phyloP scores from a whole-genome alignment of 2,797 vertebrate genomes.

The Natrix natrix region DNA sequence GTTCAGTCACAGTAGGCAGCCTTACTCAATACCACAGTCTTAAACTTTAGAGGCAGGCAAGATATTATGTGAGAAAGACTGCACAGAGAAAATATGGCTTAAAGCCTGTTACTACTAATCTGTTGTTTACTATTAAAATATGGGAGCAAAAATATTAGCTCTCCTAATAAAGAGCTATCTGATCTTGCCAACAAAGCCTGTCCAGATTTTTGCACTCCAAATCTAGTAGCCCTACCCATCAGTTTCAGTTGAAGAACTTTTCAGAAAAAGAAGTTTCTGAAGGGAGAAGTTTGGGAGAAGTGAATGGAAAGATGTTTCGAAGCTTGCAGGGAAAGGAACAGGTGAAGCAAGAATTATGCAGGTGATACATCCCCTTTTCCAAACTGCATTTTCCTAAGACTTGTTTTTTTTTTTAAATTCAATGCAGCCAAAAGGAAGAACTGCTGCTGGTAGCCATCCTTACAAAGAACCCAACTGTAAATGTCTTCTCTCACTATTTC shows the following conservation, averaged over 20 bases:
- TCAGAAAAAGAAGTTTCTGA: neutral
- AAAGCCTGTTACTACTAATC: neutral
- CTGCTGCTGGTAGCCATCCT: neutral
- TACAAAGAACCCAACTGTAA: neutral
- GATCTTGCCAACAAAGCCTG: neutral
- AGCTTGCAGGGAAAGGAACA: neutral
- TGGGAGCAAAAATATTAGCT: no score
- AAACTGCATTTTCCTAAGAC: neutral
- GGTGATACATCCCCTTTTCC: neutral
- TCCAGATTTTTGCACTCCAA: neutral
- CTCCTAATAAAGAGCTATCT: neutral
- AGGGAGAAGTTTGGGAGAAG: neutral
- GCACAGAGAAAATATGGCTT: conserved; percentile 1
- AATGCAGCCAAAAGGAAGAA: neutral
- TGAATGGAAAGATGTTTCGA: neutral
- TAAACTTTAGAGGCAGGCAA: neutral
- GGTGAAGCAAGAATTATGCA: neutral
- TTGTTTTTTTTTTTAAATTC: neutral
- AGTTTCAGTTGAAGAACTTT: neutral
- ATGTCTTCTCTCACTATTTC: neutral
- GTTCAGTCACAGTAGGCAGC: neutral
- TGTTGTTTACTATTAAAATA: neutral
- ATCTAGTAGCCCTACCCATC: neutral
- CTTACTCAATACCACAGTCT: neutral
- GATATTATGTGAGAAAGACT: neutral